phyloP scores from a whole-genome alignment of 2,797 vertebrate genomes.

The Eulemur albifrons region DNA sequence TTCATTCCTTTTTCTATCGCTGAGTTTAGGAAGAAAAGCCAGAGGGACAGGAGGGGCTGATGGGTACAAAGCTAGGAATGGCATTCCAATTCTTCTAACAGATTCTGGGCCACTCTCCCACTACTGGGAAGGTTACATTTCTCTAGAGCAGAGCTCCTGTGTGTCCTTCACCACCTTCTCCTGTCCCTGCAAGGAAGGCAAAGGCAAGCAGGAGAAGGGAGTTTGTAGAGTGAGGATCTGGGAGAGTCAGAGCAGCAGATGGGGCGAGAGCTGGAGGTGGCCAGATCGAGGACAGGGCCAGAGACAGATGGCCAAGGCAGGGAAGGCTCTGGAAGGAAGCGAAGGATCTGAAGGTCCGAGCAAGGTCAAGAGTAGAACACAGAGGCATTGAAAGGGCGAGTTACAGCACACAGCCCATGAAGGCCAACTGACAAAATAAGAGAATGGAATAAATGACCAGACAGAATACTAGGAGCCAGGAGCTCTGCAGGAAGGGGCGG shows the following conservation, averaged over 20 bases:
- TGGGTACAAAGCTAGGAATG: not conserved
- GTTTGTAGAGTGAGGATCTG: not conserved
- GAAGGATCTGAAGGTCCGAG: not conserved
- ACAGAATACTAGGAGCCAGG: not conserved
- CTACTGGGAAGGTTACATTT: not conserved
- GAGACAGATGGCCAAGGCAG: slow-evolving; percentile 12
- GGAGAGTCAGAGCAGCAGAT: slow-evolving; percentile 1
- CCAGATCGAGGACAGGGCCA: not conserved
- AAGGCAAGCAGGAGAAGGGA: not conserved
- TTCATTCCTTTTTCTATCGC: not conserved
- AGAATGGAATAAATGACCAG: slow-evolving; percentile 3
- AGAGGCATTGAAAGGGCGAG: not conserved
- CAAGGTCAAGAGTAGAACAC: not conserved
- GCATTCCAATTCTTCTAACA: not conserved
- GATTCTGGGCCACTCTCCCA: not conserved
- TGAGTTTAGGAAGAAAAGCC: not conserved
- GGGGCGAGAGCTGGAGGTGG: not conserved
- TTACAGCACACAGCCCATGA: not conserved
- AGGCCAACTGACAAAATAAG: not conserved
- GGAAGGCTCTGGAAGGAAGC: slow-evolving; percentile 1
- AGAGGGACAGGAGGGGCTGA: not conserved
- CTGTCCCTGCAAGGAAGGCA: not conserved
- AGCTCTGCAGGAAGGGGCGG: not conserved
- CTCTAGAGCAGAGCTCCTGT: not conserved
- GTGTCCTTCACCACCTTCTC: not conserved